Base-by-base conservation (phyloP, 2,888 invertebrate species). In the Uloborus plumipes region DNA sequence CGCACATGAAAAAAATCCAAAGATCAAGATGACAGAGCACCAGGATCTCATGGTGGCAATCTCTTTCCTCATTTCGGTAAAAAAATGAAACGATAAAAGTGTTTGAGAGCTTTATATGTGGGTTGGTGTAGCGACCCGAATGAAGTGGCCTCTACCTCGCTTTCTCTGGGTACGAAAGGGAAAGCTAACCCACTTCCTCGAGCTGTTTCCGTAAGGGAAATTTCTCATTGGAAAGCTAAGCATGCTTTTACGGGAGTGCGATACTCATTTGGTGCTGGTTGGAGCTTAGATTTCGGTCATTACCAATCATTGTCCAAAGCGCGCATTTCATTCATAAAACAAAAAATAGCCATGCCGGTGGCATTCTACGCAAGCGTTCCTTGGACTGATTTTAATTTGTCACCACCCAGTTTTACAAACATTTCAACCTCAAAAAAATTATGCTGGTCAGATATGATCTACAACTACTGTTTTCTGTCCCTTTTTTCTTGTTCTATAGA, bases 101-200 rank as follows among this genome's bases (percentile, higher is more conserved):
- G 70, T 65, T 71, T 74, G 69, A 74, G 74, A 81, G 80, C 74
- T 70, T 81, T 74, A 81, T 81, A 81, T 81, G 79, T 65, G 74
- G 64, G 69, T 64, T 70, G 74, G 51, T 62, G 74, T 81, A 65
- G 74, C 80, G 80, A 81, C 80, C 80, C 65, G 74, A 58, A 74
- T 74, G 74, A 59, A 70, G 51, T 69, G 65, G 65, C 80, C 70
- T 64, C 64, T 55, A 20, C 26, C 74, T 62, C 51, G 49, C 59
- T 18, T 49, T 62, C 74, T 67, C 74, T 74, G 74, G 80, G 80
- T 81, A 81, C 80, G 80, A 81, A 70, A 70, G 74, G 80, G 80
- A 81, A 79, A 73, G 80, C 80, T 81, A 74, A 74, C 80, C 80
- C 39, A 81, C 74, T 81, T 81, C 80, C 80, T 74, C 53, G 55